A percentile compares a stretch with the other conserved stretches of the same genome.
Evolutionary conservation across 2,888 invertebrate genomes (phyloP).

Genomic region (Eupithecia pulchellata): DNA sequence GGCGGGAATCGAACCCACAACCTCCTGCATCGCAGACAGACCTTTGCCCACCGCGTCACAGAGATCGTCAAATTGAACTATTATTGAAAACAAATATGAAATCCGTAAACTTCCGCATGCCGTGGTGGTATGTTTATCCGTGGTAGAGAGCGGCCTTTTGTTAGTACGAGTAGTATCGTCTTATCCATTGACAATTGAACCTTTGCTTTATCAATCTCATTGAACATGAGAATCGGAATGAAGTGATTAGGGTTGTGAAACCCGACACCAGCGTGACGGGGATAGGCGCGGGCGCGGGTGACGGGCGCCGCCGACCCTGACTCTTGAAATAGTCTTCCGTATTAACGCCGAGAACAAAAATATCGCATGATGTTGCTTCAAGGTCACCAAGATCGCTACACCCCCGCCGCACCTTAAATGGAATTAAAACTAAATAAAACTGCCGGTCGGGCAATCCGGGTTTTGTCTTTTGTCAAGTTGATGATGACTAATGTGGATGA

Average conservation of each 20-base stretch:
- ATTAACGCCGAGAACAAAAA: constrained; percentile 81
- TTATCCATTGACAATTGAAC: constrained; percentile 10
- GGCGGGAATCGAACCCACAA: no score
- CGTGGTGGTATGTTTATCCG: constrained; percentile 25
- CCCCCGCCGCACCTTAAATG: constrained; percentile 68
- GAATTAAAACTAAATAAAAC: constrained; percentile 62
- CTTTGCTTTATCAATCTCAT: constrained; percentile 13
- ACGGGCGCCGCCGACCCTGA: constrained; percentile 79
- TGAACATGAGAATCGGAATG: constrained; percentile 19
- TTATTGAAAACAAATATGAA: constrained; percentile 24
- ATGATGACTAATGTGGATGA: constrained; percentile 16
- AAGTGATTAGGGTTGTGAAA: constrained; percentile 58
- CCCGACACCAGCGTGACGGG: constrained; percentile 65
- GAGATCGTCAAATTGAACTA: no score
- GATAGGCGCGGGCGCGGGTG: constrained; percentile 67
- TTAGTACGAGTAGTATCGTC: not conserved
- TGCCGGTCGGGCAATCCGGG: constrained; percentile 39
- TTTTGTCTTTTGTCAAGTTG: constrained; percentile 45
- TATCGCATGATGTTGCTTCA: constrained; percentile 81
- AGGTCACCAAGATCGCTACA: constrained; percentile 63
- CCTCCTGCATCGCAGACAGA: no score
- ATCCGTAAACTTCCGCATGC: constrained; percentile 23
- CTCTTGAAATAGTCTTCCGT: constrained; percentile 86
- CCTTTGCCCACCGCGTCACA: no score
- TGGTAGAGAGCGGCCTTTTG: constrained; percentile 18